A percentile compares a stretch with the other conserved stretches of the same genome.
Evolutionary conservation across 2,797 vertebrate species (phyloP).

Genomic region (Limnodromus scolopaceus): DNA sequence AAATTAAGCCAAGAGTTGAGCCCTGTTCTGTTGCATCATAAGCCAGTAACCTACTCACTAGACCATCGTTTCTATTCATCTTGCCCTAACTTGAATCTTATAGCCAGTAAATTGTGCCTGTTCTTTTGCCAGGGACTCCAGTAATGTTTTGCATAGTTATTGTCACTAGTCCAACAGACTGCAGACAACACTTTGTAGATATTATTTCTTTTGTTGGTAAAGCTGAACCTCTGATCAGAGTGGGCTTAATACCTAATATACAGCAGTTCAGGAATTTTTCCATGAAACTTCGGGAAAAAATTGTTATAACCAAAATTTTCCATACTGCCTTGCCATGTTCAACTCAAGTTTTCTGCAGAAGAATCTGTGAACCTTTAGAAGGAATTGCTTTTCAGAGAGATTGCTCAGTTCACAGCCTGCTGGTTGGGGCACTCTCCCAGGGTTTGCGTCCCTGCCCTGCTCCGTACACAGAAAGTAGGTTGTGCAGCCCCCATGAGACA

Average conservation of each 20-base stretch:
- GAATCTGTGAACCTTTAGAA: background rate
- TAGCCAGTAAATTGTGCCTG: background rate
- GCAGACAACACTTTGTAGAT: background rate
- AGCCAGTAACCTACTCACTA: background rate
- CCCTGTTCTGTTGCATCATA: background rate
- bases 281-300: background rate
- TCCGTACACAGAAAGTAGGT: background rate
- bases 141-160: background rate
- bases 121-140: background rate
- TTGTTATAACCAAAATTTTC: background rate
- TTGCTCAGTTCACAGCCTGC: background rate
- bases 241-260: conserved; percentile 29
- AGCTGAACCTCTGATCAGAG: background rate
- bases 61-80: background rate
- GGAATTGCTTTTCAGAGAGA: background rate
- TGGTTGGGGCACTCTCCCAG: background rate
- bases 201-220: background rate
- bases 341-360: background rate
- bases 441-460: background rate
- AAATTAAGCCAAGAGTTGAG: background rate
- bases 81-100: background rate
- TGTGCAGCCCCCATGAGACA: background rate
- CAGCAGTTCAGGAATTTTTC: conserved; percentile 35
- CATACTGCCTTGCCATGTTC: background rate
- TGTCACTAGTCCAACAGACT: conserved; percentile 17